Percentiles rank a stretch among this genome's conserved stretches.
phyloP scores from a whole-genome alignment of 2,113 vertebrate genomes.

The Cinclus mexicanus region DNA sequence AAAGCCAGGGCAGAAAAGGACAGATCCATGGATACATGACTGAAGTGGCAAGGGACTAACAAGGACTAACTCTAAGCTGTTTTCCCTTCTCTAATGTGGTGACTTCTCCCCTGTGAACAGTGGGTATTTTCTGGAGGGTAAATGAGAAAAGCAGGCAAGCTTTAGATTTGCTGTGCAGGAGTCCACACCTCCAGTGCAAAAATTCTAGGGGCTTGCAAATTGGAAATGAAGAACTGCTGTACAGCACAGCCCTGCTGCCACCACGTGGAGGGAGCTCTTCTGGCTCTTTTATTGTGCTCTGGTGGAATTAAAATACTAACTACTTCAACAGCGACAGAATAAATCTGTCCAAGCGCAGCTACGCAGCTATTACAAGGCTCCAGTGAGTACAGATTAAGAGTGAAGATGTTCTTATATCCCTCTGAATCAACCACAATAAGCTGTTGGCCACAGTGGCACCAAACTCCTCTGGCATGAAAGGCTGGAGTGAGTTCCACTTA shows the following conservation, averaged over 20 bases:
- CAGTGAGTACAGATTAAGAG: neutral
- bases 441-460: neutral
- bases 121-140: constrained; percentile 10
- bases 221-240: neutral
- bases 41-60: neutral
- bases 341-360: neutral
- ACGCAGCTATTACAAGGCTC: neutral
- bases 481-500: neutral
- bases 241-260: constrained; percentile 62
- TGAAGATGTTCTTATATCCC: neutral
- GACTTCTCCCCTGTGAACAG: neutral
- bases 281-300: neutral
- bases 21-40: neutral
- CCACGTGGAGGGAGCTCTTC: constrained; percentile 63
- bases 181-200: neutral
- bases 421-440: neutral
- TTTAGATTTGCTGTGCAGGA: constrained; percentile 25
- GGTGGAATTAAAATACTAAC: neutral
- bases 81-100: neutral
- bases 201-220: constrained; percentile 7
- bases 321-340: neutral
- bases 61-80: neutral
- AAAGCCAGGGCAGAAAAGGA: neutral
- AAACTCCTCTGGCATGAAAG: neutral
- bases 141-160: constrained; percentile 14